Evolutionary conservation across 2,797 vertebrate species (phyloP).

Genomic region (Spinus olivaceus): DNA sequence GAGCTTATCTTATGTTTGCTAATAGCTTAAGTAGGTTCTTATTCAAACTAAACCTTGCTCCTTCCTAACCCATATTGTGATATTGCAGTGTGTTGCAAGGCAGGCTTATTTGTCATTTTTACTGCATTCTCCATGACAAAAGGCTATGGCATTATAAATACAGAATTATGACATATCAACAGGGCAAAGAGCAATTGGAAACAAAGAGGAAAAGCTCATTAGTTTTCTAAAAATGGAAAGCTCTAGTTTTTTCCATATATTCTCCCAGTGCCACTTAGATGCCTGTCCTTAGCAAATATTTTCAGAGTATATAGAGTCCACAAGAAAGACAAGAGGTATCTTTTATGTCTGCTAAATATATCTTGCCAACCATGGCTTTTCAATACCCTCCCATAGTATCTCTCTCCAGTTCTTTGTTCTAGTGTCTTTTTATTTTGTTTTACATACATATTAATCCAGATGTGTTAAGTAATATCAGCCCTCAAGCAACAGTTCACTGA

Average conservation of each 20-base stretch:
- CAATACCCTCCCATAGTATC: neutral
- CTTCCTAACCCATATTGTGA: neutral
- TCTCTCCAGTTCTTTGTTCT: conserved; percentile 19
- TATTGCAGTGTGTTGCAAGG: neutral
- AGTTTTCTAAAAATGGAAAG: neutral
- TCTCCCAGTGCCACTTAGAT: neutral
- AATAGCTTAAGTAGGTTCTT: neutral
- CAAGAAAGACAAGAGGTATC: neutral
- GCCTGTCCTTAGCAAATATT: neutral
- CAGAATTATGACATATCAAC: neutral
- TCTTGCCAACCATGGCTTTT: neutral
- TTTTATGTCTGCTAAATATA: conserved; percentile 21
- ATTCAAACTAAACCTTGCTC: conserved; percentile 24
- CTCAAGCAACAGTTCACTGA: neutral
- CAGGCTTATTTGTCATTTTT: conserved; percentile 7
- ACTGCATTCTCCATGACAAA: neutral
- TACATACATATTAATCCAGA: conserved; percentile 35
- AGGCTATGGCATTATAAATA: neutral
- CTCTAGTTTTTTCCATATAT: neutral
- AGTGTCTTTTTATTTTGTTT: neutral
- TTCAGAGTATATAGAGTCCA: neutral
- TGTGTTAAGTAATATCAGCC: conserved; percentile 4
- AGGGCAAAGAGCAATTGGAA: neutral
- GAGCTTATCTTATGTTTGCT: neutral
- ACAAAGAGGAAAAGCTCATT: neutral